Percentiles rank a stretch among this genome's conserved stretches.
phyloP scores from a whole-genome alignment of 2,888 invertebrate species.

The Cosmia pyralina region DNA sequence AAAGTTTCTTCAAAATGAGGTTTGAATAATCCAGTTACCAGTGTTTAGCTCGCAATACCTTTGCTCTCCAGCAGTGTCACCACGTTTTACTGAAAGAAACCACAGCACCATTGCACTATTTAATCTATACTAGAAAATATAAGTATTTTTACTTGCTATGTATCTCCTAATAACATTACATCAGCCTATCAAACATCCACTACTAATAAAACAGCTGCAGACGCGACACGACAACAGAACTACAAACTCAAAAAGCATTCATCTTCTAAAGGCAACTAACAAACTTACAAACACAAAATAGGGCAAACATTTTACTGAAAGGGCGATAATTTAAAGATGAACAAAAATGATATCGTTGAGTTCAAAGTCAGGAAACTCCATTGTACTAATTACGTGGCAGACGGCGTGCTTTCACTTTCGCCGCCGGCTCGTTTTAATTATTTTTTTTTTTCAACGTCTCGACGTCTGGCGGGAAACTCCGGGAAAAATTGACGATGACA shows the following conservation, averaged over 20 bases:
- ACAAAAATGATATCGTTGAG: slow-evolving; percentile 86
- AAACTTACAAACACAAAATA: slow-evolving; percentile 60
- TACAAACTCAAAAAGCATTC: slow-evolving; percentile 9
- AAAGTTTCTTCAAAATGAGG: too few species aligned
- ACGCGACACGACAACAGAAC: too few species aligned
- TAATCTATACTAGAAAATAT: too few species aligned
- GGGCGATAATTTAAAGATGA: slow-evolving; percentile 77
- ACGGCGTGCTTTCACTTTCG: slow-evolving; percentile 90
- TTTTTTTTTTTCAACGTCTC: slow-evolving; percentile 89
- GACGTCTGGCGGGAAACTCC: slow-evolving; percentile 88
- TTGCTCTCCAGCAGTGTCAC: too few species aligned
- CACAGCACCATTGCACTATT: too few species aligned
- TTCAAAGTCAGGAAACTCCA: slow-evolving; percentile 90
- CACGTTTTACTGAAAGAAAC: too few species aligned
- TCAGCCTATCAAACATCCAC: neutral
- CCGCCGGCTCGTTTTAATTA: slow-evolving; percentile 89
- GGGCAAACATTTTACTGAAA: slow-evolving; percentile 67
- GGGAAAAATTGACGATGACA: slow-evolving; percentile 82
- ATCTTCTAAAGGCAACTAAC: slow-evolving; percentile 33
- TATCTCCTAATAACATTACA: neutral
- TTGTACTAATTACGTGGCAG: slow-evolving; percentile 90
- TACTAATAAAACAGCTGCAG: too few species aligned
- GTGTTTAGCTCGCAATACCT: too few species aligned
- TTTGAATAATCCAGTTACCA: too few species aligned
- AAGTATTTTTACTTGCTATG: neutral